phyloP scores from a whole-genome alignment of 1,140 invertebrate genomes.

The Drosophila repletoides region DNA sequence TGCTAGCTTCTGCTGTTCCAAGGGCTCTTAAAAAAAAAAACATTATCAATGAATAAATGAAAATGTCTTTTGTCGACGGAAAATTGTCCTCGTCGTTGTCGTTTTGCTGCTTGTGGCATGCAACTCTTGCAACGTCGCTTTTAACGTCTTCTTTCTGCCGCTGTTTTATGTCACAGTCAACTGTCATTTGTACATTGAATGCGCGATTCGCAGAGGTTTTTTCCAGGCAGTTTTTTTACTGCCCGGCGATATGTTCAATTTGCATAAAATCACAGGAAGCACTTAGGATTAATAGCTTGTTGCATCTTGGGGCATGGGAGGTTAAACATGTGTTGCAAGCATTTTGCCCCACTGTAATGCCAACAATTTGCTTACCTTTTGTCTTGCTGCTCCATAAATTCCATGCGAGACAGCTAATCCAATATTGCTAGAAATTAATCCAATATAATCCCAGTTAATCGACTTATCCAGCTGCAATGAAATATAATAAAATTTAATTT shows the following conservation, averaged over 20 bases:
- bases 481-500: constrained; percentile 7
- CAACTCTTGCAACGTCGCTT: constrained; percentile 36
- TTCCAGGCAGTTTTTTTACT: background rate
- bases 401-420: constrained; percentile 26
- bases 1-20: constrained; percentile 49
- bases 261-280: constrained; percentile 80
- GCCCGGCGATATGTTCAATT: constrained; percentile 60
- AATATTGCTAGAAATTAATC: constrained; percentile 31
- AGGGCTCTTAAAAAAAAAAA: constrained; percentile 40
- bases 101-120: constrained; percentile 50
- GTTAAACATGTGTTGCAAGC: constrained; percentile 42
- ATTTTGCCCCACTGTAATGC: constrained; percentile 12
- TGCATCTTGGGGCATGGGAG: background rate
- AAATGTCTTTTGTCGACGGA: constrained; percentile 67
- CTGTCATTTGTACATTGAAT: constrained; percentile 80
- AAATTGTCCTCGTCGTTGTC: constrained; percentile 55
- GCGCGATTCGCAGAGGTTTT: constrained; percentile 19
- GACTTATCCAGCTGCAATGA: constrained; percentile 25
- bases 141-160: constrained; percentile 71
- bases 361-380: constrained; percentile 51
- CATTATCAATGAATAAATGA: constrained; percentile 81
- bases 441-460: constrained; percentile 15
- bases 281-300: constrained; percentile 74
- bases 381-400: constrained; percentile 46
- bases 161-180: constrained; percentile 78